Evolutionary conservation across 2,113 vertebrate species (phyloP), one percentile per base, ranked within the genome.

Genomic region (Rhea americana): DNA sequence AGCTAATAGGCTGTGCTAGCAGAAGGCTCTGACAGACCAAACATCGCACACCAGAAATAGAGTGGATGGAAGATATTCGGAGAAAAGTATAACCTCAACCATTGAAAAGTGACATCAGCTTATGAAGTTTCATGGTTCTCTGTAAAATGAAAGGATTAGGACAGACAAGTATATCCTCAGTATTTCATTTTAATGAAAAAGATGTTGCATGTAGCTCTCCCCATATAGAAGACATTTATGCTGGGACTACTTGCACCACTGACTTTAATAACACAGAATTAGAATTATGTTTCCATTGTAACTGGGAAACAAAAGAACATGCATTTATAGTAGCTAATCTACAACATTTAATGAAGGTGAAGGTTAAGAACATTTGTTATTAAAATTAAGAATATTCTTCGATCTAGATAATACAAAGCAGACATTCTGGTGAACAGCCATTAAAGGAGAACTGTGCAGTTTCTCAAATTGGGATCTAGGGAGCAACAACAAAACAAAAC

Each of bases 231-330:
- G 4, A 28, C 8, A 53, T 85, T 85, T 70, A 85, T 11, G 39
- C 1, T 1, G 6, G 11, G 18, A 10, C 35, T 72, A 13, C 48
- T 28, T 56, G 82, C 18, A 48, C 15, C 0, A 0, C 26, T 72
- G 35, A 67, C 9, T 51, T 78, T 3, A 78, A 55, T 51, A 76
- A 66, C n/a, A 22, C 19, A 68, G 30, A 73, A 73, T n/a, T 72
- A 80, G 37, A 11, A 78, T 39, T 59, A 78, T 8, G 10, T 32
- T 20, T 22, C 28, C 16, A 81, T 43, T 12, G 26, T 41, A 75
- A 76, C 6, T 20, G 9, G n/a, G 47, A 83, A 67, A 80, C 8
- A n/a, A 87, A 56, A 89, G 2, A 63, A 39, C 30, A 80, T 12
- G 4, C 18, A 25, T 7, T 81, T 67, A 35, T 7, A 86, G 8